phyloP scores from a whole-genome alignment of 2,113 vertebrate species.

The Poeciliopsis retropinna region DNA sequence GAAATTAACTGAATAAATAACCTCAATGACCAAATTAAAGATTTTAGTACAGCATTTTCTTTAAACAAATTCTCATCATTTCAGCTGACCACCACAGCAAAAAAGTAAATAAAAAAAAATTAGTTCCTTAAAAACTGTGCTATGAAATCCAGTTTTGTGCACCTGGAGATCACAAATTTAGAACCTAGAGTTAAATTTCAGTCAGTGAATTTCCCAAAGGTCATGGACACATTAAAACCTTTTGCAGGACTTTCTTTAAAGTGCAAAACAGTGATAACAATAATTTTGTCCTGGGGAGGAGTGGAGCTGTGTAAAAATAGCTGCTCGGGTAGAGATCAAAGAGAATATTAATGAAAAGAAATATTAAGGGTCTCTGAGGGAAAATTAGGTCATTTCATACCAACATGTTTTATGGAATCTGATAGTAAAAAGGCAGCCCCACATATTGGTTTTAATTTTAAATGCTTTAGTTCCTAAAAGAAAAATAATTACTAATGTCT shows the following conservation, averaged over 20 bases:
- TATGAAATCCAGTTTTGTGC: conserved; percentile 3
- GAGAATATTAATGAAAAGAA: conserved; percentile 47
- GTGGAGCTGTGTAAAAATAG: conserved; percentile 23
- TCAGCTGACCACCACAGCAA: background rate
- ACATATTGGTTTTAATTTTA: conserved; percentile 4
- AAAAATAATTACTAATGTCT: background rate
- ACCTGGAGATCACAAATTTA: background rate
- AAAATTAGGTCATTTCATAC: conserved; percentile 41
- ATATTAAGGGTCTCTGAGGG: conserved; percentile 33
- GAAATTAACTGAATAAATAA: background rate
- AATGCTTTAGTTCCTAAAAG: background rate
- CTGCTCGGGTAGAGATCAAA: conserved; percentile 40
- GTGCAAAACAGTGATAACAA: too few relatives aligned
- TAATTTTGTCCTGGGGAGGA: background rate
- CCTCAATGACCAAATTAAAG: too few relatives aligned
- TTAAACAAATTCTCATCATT: background rate
- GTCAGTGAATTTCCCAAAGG: too few relatives aligned
- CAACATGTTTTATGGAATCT: conserved; percentile 10
- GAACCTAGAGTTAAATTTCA: too few relatives aligned
- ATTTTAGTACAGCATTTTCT: background rate
- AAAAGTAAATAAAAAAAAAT: background rate
- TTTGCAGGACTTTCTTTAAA: too few relatives aligned
- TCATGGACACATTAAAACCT: too few relatives aligned
- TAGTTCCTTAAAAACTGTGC: background rate
- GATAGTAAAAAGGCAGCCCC: background rate